Percentiles rank a stretch among this genome's conserved stretches.
Evolutionary conservation across 92 coral and sea anemone genomes (phyloP).

Genomic region (Palythoa caribaeorum): DNA sequence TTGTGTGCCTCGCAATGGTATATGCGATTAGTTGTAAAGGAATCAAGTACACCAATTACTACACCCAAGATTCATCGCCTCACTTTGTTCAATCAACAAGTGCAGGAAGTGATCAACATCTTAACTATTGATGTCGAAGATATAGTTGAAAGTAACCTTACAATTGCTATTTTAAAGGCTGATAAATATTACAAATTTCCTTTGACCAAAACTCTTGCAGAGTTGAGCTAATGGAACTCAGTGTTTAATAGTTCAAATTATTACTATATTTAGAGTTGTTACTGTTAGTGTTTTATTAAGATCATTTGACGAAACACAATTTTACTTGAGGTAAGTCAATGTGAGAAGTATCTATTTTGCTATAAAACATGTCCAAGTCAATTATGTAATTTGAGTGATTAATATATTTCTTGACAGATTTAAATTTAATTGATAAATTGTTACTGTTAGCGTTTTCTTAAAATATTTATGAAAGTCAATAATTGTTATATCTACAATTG

Average conservation of each 20-base stretch:
- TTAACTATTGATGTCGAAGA: background rate
- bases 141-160: slow-evolving; percentile 21
- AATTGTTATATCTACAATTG: background rate
- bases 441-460: background rate
- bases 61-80: slow-evolving; percentile 31
- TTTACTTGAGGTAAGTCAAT: slow-evolving; percentile 8
- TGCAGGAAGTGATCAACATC: slow-evolving; percentile 40
- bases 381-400: slow-evolving; percentile 1
- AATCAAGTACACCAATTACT: slow-evolving; percentile 40
- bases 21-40: slow-evolving; percentile 51
- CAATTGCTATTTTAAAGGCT: slow-evolving; percentile 32
- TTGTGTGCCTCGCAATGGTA: slow-evolving; percentile 54
- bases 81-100: background rate
- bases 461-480: background rate
- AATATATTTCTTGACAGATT: slow-evolving; percentile 14
- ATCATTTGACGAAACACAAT: background rate
- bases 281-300: slow-evolving; percentile 9
- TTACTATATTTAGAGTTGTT: background rate
- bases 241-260: background rate
- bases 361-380: background rate
- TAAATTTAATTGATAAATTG: slow-evolving; percentile 16
- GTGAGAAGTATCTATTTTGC: slow-evolving; percentile 2
- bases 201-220: background rate
- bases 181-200: background rate
- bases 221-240: background rate